Conservation (phyloP, 2,113 vertebrate species). For the Takifugu flavidus region DNA sequence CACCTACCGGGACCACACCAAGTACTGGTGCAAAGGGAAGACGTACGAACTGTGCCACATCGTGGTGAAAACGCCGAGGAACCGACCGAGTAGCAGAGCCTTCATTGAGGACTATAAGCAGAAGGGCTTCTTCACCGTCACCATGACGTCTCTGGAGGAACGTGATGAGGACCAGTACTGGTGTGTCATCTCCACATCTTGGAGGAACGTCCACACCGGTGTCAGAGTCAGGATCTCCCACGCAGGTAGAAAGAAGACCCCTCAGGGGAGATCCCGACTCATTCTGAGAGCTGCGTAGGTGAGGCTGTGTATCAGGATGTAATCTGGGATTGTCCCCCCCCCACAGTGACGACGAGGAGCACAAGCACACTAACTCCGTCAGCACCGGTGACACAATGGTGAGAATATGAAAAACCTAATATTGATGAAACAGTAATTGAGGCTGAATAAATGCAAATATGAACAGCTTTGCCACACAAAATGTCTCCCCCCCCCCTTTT, state of each 20-base stretch:
- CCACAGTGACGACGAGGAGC: slow-evolving; percentile 17
- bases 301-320: background rate
- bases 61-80: slow-evolving; percentile 41
- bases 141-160: slow-evolving; percentile 37
- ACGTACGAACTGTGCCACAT: slow-evolving; percentile 32
- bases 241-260: slow-evolving; percentile 33
- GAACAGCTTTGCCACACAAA: background rate
- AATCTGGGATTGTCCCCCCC: background rate
- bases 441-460: background rate
- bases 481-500: background rate
- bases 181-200: slow-evolving; percentile 45
- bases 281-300: too few species aligned
- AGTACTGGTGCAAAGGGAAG: slow-evolving; percentile 65
- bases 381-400: slow-evolving; percentile 17
- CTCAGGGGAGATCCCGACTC: too few species aligned
- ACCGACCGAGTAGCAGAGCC: background rate
- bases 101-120: slow-evolving; percentile 45
- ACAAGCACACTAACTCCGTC: background rate
- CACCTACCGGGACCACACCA: slow-evolving; percentile 26
- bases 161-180: slow-evolving; percentile 50
- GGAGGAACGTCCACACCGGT: slow-evolving; percentile 20
- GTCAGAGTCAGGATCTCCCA: slow-evolving; percentile 29
- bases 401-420: background rate
- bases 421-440: background rate
- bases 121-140: slow-evolving; percentile 48